A percentile compares a stretch with the other conserved stretches of the same genome.
Conservation (phyloP, 1,140 invertebrate genomes). For the Zaprionus taronus region DNA sequence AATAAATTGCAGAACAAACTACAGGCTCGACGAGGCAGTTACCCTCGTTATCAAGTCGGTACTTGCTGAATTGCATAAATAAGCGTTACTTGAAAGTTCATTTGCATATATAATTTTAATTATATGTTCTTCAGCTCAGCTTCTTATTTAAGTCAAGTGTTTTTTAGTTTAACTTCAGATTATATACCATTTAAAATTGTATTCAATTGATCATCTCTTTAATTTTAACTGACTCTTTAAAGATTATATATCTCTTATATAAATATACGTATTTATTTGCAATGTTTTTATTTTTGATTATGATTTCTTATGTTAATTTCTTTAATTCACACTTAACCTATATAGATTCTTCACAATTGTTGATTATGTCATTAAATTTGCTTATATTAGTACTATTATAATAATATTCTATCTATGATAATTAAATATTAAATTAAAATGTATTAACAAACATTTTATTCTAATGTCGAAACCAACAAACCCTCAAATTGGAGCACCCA, state of each 20-base stretch:
- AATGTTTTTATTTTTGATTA: not conserved
- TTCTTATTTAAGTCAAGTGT: not conserved
- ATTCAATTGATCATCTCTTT: too few species aligned
- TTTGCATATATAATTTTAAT: not conserved
- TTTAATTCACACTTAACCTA: too few species aligned
- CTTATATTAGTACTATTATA: too few species aligned
- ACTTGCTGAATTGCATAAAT: not conserved
- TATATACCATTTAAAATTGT: too few species aligned
- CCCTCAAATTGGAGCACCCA: not conserved
- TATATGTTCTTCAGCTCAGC: not conserved
- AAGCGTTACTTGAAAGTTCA: not conserved
- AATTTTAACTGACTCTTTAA: not conserved
- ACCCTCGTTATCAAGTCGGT: not conserved
- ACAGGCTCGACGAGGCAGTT: not conserved
- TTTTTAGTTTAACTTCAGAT: too few species aligned
- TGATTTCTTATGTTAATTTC: not conserved
- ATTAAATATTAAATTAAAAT: not conserved
- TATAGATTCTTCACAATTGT: not conserved
- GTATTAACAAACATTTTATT: not conserved
- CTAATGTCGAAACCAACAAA: not conserved
- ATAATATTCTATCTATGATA: too few species aligned
- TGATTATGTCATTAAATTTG: not conserved
- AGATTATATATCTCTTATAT: not conserved
- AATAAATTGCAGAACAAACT: conserved; percentile 6
- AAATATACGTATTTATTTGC: too few species aligned